phyloP scores from a whole-genome alignment of 2,888 invertebrate species.

The Acleris holmiana region DNA sequence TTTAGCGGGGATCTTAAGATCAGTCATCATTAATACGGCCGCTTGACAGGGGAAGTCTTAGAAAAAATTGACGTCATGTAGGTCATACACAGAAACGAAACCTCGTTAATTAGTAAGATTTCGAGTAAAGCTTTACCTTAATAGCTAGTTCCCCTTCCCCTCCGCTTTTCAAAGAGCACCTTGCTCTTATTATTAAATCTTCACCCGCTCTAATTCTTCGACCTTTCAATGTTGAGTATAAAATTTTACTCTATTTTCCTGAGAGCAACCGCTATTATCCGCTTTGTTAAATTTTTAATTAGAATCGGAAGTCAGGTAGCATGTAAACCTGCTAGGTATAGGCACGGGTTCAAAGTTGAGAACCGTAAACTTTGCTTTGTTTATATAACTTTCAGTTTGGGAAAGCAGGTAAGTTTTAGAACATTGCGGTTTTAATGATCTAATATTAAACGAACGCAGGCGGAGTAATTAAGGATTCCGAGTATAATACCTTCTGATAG shows the following conservation, averaged over 20 bases:
- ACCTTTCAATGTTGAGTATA: constrained; percentile 43
- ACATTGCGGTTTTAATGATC: constrained; percentile 84
- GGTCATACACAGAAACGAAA: background rate
- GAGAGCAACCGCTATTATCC: constrained; percentile 61
- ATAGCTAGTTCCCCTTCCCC: constrained; percentile 34
- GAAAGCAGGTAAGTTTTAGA: constrained; percentile 81
- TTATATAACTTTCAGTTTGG: constrained; percentile 75
- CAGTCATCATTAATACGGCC: too few relatives aligned
- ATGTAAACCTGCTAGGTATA: constrained; percentile 70
- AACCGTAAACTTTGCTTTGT: constrained; percentile 77
- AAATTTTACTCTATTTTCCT: constrained; percentile 56
- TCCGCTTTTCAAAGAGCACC: constrained; percentile 33
- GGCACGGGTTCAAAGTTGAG: constrained; percentile 73
- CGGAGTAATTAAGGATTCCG: constrained; percentile 81
- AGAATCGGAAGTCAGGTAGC: constrained; percentile 70
- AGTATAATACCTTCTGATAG: constrained; percentile 69
- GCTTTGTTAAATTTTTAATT: constrained; percentile 79
- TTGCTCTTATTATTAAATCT: constrained; percentile 40
- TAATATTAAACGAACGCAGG: constrained; percentile 81
- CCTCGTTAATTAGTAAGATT: constrained; percentile 22
- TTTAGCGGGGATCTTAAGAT: too few relatives aligned
- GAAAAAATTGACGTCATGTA: too few relatives aligned
- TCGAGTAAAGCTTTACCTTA: constrained; percentile 33
- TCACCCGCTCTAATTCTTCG: constrained; percentile 41
- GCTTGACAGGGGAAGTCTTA: too few relatives aligned